Evolutionary conservation across 2,888 invertebrate genomes (phyloP).

Genomic region (Didymodactylos carnosus): DNA sequence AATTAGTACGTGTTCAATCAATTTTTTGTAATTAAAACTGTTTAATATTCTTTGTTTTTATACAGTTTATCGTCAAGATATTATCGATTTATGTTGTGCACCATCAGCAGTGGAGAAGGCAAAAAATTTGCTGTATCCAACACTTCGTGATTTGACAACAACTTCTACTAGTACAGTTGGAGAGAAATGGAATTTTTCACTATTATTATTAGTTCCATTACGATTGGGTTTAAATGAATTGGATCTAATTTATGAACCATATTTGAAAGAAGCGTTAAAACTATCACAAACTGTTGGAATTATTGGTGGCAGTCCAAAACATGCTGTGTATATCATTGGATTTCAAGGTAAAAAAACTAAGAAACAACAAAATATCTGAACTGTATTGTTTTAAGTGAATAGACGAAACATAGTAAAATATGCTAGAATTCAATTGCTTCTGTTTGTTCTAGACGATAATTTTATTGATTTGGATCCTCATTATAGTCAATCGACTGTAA

Average conservation of each 20-base stretch:
- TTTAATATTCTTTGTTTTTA: background rate
- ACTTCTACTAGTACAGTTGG: background rate
- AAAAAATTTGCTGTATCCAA: background rate
- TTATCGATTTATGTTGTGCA: background rate
- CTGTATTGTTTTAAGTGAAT: too few relatives aligned
- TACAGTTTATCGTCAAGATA: background rate
- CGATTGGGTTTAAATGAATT: constrained; percentile 78
- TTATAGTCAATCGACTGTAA: constrained; percentile 72
- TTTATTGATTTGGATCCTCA: constrained; percentile 80
- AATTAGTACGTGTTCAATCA: background rate
- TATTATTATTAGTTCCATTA: constrained; percentile 36
- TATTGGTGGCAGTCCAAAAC: constrained; percentile 96
- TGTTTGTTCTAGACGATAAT: too few relatives aligned
- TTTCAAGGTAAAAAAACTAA: constrained; percentile 61
- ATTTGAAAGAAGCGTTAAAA: constrained; percentile 61
- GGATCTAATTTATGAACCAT: constrained; percentile 72
- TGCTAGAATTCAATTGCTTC: too few relatives aligned
- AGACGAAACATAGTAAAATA: too few relatives aligned
- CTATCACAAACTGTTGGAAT: constrained; percentile 51
- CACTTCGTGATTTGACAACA: background rate
- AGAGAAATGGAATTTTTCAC: constrained; percentile 23
- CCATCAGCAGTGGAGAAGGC: background rate
- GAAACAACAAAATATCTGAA: too few relatives aligned
- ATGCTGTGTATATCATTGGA: constrained; percentile 87
- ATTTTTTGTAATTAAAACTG: background rate